Evolutionary conservation across 2,113 vertebrate species (phyloP), one percentile per base, ranked within the genome.

Genomic region (Sander lucioperca): DNA sequence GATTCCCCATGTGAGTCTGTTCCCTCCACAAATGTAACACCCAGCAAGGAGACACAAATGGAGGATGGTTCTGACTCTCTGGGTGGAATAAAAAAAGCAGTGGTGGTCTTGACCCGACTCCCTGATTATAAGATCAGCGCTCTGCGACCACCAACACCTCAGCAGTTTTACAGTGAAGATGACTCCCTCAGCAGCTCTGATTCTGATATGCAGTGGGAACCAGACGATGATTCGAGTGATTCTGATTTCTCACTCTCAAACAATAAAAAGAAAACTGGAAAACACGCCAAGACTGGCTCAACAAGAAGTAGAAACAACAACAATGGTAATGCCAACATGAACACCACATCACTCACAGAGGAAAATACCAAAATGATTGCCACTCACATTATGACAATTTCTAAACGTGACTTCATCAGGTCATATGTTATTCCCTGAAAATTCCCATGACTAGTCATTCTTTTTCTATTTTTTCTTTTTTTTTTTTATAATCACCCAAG

Each of bases 101-200:
- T 88, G 21, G 92, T 93, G 19, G 87, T 90, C 7, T 76, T 93
- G 76, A 88, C 86, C 48, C 89, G 83, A 72, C 87, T 92, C 11
- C 87, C 92, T 2, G 87, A 89, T 11, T 84, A 87, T 39, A 86
- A 88, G 74, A 83, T 90, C 39, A 81, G 78, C 1, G 84, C 86
- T 47, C 50, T 89, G 65, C 75, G 84, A 21, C 88, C 88, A 9
- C 87, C 80, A 0, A 90, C 80, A 0, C 89, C 90, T 6, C 70
- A 54, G 19, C 89, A 90, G 79, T 90, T 81, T 74, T 90, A 90
- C 86, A 89, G 88, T 3, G 87, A 89, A 72, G 86, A 80, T 0
- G 91, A 93, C 11, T 89, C 79, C 14, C 50, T 53, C 45, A 65
- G 88, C 76, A 91, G 79, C 79, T 88, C 85, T 0, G 87, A 89